phyloP scores from a whole-genome alignment of 2,888 invertebrate species.

The Heliconius ismenius region DNA sequence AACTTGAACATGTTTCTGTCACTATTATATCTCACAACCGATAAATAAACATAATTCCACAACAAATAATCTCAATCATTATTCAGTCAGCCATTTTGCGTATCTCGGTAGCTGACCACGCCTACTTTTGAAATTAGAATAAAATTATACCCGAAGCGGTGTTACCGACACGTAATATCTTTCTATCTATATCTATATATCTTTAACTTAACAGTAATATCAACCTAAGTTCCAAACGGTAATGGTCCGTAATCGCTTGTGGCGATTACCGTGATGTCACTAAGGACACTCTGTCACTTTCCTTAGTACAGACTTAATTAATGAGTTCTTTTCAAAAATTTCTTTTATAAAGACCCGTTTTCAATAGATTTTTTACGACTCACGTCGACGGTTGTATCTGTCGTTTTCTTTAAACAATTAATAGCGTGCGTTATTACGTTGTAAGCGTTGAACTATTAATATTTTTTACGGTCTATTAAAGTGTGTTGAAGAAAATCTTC shows the following conservation, averaged over 20 bases:
- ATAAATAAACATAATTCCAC: slow-evolving; percentile 47
- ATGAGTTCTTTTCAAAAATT: slow-evolving; percentile 35
- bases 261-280: slow-evolving; percentile 37
- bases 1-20: neutral
- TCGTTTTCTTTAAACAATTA: slow-evolving; percentile 27
- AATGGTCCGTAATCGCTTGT: slow-evolving; percentile 33
- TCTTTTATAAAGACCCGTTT: slow-evolving; percentile 32
- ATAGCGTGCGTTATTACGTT: slow-evolving; percentile 1
- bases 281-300: slow-evolving; percentile 20
- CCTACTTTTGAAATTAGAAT: slow-evolving; percentile 57
- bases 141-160: slow-evolving; percentile 45
- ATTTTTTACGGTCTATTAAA: slow-evolving; percentile 7
- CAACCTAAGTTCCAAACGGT: slow-evolving; percentile 20
- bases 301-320: slow-evolving; percentile 40
- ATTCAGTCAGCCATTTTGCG: slow-evolving; percentile 63
- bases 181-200: slow-evolving; percentile 25
- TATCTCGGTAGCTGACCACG: slow-evolving; percentile 66
- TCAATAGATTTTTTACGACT: slow-evolving; percentile 29
- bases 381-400: slow-evolving; percentile 26
- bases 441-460: slow-evolving; percentile 6
- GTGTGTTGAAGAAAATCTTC: neutral
- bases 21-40: neutral
- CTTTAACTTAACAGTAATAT: slow-evolving; percentile 27
- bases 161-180: slow-evolving; percentile 40
- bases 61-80: slow-evolving; percentile 67